Percentiles rank a stretch among this genome's conserved stretches.
phyloP scores from a whole-genome alignment of 2,113 vertebrate species.

The Etheostoma cragini region DNA sequence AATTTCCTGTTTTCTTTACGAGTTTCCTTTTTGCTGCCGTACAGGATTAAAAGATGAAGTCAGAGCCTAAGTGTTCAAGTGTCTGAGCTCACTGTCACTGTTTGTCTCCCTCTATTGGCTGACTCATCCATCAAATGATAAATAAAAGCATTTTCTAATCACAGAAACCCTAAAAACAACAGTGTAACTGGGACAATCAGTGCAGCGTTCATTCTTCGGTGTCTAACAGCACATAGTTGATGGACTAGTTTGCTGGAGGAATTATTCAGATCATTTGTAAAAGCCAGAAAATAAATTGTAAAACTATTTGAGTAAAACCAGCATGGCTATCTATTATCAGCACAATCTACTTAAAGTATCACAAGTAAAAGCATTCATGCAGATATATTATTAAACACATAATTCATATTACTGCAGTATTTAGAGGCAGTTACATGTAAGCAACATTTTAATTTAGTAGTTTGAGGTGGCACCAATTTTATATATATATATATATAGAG shows the following conservation, averaged over 20 bases:
- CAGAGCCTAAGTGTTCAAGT: conserved; percentile 17
- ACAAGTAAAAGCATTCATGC: background rate
- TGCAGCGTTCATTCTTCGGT: background rate
- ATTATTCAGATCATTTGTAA: background rate
- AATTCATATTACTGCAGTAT: background rate
- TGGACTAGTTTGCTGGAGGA: background rate
- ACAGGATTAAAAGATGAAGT: conserved; percentile 28
- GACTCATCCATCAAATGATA: conserved; percentile 20
- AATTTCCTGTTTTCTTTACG: background rate
- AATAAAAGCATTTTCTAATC: conserved; percentile 28
- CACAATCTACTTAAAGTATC: background rate
- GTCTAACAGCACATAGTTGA: background rate
- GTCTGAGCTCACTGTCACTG: conserved; percentile 24
- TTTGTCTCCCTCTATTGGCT: conserved; percentile 79
- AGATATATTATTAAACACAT: background rate
- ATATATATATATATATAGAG: no score
- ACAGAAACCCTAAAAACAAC: background rate
- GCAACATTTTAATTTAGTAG: background rate
- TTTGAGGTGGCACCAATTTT: no score
- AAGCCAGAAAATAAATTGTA: background rate
- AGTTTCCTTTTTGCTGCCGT: background rate
- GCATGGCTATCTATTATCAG: no score
- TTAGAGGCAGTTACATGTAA: background rate
- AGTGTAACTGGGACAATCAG: background rate
- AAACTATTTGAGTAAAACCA: background rate